A percentile compares a stretch with the other conserved stretches of the same genome.
Evolutionary conservation across 2,797 vertebrate genomes (phyloP).

Genomic region (Cossypha niveicapilla): DNA sequence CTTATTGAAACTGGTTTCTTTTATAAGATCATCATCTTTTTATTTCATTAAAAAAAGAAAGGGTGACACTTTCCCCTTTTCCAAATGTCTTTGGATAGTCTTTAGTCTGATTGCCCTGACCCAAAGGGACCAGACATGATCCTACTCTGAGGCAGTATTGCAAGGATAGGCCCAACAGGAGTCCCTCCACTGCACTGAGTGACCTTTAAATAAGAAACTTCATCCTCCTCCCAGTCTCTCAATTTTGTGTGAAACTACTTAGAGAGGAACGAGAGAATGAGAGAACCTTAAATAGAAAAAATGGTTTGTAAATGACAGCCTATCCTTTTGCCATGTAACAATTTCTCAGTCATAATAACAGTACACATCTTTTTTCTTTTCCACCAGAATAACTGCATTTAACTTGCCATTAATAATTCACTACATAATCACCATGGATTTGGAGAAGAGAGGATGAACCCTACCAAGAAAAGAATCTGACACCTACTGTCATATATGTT

Average conservation of each 20-base stretch:
- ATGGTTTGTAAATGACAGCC: background rate
- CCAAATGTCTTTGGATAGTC: background rate
- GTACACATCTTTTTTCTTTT: background rate
- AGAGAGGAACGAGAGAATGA: background rate
- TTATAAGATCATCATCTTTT: background rate
- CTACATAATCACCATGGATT: conserved; percentile 27
- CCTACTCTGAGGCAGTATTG: background rate
- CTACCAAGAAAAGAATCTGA: conserved; percentile 30
- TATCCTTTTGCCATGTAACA: background rate
- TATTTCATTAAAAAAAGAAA: background rate
- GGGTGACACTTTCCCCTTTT: background rate
- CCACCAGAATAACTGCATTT: conserved; percentile 39
- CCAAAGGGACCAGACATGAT: background rate
- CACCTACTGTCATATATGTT: background rate
- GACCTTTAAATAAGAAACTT: background rate
- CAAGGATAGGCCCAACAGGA: background rate
- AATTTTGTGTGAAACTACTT: background rate
- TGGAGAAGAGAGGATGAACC: conserved; percentile 17
- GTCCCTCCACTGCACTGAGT: background rate
- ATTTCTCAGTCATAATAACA: conserved; percentile 17
- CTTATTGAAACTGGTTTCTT: background rate
- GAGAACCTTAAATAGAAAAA: background rate
- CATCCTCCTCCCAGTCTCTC: background rate
- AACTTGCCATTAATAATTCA: conserved; percentile 33
- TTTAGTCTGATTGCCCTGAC: background rate